phyloP scores from a whole-genome alignment of 2,113 vertebrate species.

The Tylochromis polylepis region DNA sequence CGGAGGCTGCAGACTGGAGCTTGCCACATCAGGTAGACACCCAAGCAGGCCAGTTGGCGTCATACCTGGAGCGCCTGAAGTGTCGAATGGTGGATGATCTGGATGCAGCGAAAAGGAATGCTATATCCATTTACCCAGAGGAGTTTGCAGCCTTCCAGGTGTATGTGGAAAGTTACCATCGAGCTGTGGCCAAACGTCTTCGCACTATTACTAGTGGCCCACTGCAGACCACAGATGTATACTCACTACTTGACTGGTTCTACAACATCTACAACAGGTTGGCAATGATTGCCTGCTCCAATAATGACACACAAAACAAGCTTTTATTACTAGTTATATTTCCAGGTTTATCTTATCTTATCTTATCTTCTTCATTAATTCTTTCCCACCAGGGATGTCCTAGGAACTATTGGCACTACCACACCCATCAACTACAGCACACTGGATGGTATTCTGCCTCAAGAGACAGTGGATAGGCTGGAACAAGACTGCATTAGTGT shows the following conservation, averaged over 20 bases:
- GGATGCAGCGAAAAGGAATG: slow-evolving; percentile 75
- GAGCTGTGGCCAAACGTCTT: slow-evolving; percentile 77
- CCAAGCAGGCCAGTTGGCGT: slow-evolving; percentile 62
- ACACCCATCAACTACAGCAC: slow-evolving; percentile 57
- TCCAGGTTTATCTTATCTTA: too few species aligned
- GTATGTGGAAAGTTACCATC: slow-evolving; percentile 85
- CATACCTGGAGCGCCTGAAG: slow-evolving; percentile 76
- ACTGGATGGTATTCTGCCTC: slow-evolving; percentile 67
- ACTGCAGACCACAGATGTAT: slow-evolving; percentile 80
- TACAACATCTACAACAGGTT: slow-evolving; percentile 85
- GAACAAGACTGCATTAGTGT: slow-evolving; percentile 73
- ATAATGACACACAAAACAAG: not conserved
- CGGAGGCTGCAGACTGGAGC: slow-evolving; percentile 73
- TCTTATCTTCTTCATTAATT: not conserved
- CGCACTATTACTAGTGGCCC: slow-evolving; percentile 64
- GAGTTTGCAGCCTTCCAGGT: slow-evolving; percentile 79
- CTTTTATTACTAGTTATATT: not conserved
- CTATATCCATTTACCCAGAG: slow-evolving; percentile 81
- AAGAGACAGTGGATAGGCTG: slow-evolving; percentile 68
- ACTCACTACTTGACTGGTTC: slow-evolving; percentile 87
- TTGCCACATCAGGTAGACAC: slow-evolving; percentile 73
- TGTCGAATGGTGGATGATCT: slow-evolving; percentile 78
- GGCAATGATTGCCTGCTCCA: not conserved
- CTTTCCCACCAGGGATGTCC: slow-evolving; percentile 64
- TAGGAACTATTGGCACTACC: slow-evolving; percentile 60